Percentiles rank a stretch among this genome's conserved stretches.
Evolutionary conservation across 2,888 invertebrate species (phyloP).

Genomic region (Tolmerus cingulatus): DNA sequence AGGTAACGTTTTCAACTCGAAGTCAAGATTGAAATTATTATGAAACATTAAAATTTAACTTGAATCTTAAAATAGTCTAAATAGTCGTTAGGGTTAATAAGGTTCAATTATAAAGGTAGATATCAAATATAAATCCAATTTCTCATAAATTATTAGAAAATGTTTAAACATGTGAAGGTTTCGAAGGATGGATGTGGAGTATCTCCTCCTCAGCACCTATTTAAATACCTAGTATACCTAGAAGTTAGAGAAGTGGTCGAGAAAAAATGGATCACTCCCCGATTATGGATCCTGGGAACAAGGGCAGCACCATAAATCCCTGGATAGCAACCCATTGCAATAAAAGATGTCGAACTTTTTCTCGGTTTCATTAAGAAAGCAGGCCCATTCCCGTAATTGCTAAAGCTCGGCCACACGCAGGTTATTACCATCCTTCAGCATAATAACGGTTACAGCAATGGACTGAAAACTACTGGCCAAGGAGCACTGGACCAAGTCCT

Average conservation of each 20-base stretch:
- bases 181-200: not conserved
- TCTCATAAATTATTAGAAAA: too few relatives aligned
- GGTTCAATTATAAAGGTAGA: too few relatives aligned
- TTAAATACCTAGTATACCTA: not conserved
- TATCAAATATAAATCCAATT: too few relatives aligned
- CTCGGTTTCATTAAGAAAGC: not conserved
- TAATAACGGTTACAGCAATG: not conserved
- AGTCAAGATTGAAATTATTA: too few relatives aligned
- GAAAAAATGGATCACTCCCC: not conserved
- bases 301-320: not conserved
- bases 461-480: constrained; percentile 18
- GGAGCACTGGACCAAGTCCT: constrained; percentile 12
- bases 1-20: too few relatives aligned
- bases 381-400: not conserved
- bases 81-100: too few relatives aligned
- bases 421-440: not conserved
- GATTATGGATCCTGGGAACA: not conserved
- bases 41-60: too few relatives aligned
- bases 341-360: not conserved
- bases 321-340: not conserved
- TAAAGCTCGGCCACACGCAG: not conserved
- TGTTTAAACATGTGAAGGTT: too few relatives aligned
- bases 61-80: too few relatives aligned
- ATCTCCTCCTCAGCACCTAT: not conserved
- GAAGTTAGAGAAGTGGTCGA: not conserved